Conservation (phyloP, 2,113 vertebrate species). For the Lepisosteus osseus region DNA sequence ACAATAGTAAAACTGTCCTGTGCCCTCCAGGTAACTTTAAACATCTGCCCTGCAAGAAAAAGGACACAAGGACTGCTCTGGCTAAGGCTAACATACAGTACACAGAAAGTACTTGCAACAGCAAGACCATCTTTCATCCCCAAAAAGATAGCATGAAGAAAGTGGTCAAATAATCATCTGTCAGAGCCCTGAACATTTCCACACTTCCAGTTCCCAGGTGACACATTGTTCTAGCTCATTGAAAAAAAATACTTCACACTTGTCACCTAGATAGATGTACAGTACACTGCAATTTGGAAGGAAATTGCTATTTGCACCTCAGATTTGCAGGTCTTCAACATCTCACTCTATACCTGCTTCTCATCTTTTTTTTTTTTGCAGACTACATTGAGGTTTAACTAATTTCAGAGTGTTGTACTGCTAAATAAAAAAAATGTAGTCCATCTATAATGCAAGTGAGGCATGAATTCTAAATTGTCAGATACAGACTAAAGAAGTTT, state of each 20-base stretch:
- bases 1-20: too few relatives aligned
- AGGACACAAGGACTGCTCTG: background rate
- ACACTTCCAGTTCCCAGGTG: too few relatives aligned
- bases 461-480: too few relatives aligned
- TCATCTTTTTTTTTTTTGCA: background rate
- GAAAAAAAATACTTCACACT: background rate
- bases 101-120: background rate
- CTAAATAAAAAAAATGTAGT: background rate
- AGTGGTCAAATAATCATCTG: conserved; percentile 3
- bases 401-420: too few relatives aligned
- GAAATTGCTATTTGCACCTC: background rate
- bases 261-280: background rate
- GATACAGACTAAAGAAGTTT: too few relatives aligned
- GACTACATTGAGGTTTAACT: too few relatives aligned
- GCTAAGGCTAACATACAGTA: background rate
- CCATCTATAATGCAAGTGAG: background rate
- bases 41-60: background rate
- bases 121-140: background rate
- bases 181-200: background rate
- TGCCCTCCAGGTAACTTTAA: background rate
- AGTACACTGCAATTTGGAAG: background rate
- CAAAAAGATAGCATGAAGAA: background rate
- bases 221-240: background rate
- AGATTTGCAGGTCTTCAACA: conserved; percentile 6
- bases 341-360: background rate